phyloP scores from a whole-genome alignment of 2,797 vertebrate genomes.

The Dendrocincla fuliginosa region DNA sequence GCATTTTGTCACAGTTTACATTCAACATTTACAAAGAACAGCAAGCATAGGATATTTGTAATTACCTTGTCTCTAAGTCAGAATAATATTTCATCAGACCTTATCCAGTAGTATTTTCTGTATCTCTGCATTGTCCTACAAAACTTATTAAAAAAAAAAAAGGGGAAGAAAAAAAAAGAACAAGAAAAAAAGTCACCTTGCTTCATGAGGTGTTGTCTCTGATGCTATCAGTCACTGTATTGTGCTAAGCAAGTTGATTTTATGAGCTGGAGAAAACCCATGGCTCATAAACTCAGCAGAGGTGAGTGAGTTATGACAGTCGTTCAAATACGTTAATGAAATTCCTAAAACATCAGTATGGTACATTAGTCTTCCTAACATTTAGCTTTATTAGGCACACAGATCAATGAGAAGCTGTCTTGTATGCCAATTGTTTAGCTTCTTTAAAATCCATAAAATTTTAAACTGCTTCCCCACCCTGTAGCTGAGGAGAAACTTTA shows the following conservation, averaged over 20 bases:
- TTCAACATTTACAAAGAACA: neutral
- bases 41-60: neutral
- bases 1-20: neutral
- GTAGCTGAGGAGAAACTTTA: neutral
- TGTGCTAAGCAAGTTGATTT: slow-evolving; percentile 74
- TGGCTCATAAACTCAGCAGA: slow-evolving; percentile 78
- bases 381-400: slow-evolving; percentile 77
- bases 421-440: slow-evolving; percentile 65
- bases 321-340: slow-evolving; percentile 75
- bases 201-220: slow-evolving; percentile 60
- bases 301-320: slow-evolving; percentile 78
- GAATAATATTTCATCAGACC: neutral
- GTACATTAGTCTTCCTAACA: slow-evolving; percentile 80
- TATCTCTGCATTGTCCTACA: slow-evolving; percentile 25
- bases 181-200: slow-evolving; percentile 73
- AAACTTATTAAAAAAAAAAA: neutral
- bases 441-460: slow-evolving; percentile 55
- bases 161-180: neutral
- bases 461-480: neutral
- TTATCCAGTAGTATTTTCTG: slow-evolving; percentile 21
- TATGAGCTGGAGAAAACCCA: slow-evolving; percentile 74
- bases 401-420: slow-evolving; percentile 70
- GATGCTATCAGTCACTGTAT: slow-evolving; percentile 65
- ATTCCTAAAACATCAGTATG: slow-evolving; percentile 78
- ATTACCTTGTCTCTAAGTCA: neutral